These are phyloP conservation scores for Lynx canadensis DNA, from an alignment of 2,113 vertebrate species.

Conservation along the genomic window DNA sequence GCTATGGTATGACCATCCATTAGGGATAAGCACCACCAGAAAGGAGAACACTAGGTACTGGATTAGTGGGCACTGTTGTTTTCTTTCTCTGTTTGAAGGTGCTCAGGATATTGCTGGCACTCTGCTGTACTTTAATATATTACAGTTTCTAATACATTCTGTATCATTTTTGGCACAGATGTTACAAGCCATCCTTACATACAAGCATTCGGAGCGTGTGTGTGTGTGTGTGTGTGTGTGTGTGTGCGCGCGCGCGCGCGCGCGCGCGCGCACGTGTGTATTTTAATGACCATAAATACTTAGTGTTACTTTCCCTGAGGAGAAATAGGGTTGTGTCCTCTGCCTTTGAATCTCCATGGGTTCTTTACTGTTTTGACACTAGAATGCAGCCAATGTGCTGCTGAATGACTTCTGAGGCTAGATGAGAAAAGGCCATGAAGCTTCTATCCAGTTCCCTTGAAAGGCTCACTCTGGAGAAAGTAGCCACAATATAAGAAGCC, in stretches of 20 bases:
- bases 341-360: background rate
- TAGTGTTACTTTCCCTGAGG: background rate
- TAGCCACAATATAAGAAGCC: background rate
- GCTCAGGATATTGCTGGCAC: background rate
- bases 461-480: background rate
- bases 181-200: background rate
- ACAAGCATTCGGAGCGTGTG: background rate
- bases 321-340: too few relatives aligned
- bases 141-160: background rate
- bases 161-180: background rate
- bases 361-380: background rate
- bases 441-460: background rate
- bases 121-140: background rate
- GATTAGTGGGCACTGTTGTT: background rate
- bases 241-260: too few relatives aligned
- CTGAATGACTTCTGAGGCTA: background rate
- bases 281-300: background rate
- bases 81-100: background rate
- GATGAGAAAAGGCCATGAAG: background rate
- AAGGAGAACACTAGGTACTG: background rate
- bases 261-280: background rate
- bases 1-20: too few relatives aligned
- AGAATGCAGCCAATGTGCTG: rapidly evolving
- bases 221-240: background rate
- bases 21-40: too few relatives aligned